Conservation (phyloP, 23 tunicate species). For the Ascidia mentula region DNA sequence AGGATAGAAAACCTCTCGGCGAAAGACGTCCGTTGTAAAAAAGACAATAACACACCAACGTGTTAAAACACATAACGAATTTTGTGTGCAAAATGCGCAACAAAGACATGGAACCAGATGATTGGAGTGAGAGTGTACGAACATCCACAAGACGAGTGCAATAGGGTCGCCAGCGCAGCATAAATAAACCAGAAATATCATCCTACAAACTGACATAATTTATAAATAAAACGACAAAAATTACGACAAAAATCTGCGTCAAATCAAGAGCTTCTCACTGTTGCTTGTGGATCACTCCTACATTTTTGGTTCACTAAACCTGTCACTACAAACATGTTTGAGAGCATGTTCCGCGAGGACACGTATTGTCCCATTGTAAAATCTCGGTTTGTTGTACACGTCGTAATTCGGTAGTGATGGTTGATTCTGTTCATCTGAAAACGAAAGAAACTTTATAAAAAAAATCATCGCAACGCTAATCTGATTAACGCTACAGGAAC, state of each 20-base stretch:
- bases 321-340: neutral
- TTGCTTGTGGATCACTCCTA: neutral
- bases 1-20: neutral
- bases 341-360: neutral
- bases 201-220: too few species aligned
- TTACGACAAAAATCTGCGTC: too few species aligned
- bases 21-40: neutral
- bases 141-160: neutral
- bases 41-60: neutral
- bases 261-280: too few species aligned
- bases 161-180: neutral
- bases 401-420: neutral
- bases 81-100: conserved; percentile 5
- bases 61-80: neutral
- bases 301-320: neutral
- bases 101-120: neutral
- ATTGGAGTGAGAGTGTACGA: neutral
- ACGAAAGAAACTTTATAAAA: neutral
- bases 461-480: too few species aligned
- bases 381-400: neutral
- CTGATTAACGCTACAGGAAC: too few species aligned
- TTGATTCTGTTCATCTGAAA: conserved; percentile 1
- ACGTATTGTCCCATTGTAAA: neutral
- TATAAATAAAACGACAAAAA: too few species aligned
- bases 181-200: too few species aligned